Base-by-base conservation (phyloP, 2,797 vertebrate species). In the Eulemur mongoz region DNA sequence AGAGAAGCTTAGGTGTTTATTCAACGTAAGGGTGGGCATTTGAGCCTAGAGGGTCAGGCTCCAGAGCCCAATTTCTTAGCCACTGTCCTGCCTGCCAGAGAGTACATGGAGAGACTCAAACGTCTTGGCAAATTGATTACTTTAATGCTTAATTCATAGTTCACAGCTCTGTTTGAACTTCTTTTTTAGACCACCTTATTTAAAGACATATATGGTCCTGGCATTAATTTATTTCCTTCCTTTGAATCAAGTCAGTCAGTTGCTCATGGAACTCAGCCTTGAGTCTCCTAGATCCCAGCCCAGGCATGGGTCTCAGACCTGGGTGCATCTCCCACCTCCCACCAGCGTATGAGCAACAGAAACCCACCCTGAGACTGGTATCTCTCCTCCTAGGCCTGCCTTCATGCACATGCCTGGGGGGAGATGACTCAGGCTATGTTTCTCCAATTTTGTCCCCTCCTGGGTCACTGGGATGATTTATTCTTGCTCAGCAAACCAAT, bases 401-500 rank as follows among this genome's bases (percentile, higher is more conserved):
- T 85, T 92, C 63, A 22, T 52, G 82, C 63, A 40, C 15, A 50
- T 23, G 35, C n/a, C 35, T 54, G 50, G 54, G 38, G 70, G 83
- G 32, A 85, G 43, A 70, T 72, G 86, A 94, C 87, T 85, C 38
- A 70, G 73, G n/a, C 63, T 75, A 50, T 65, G 25, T 78, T 92
- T 81, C 95, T 94, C 88, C 63, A 73, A 50, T 32, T 87, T 79
- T 82, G 54, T 85, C 48, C n/a, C 81, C 79, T 75, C 45, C 48
- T 76, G 45, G 82, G 57, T 91, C 87, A 43, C 10, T 73, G 57
- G 54, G 76, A 85, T 79, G 69, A 84, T 87, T 96, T 90, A 59
- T 69, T 90, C 83, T 84, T 83, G 57, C 45, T 97, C 35, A 79
- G 59, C 0, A 5, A 93, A 73, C 59, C 67, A 40, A 35, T 87